These are phyloP conservation scores for Romanogobio albipinnatus DNA, from an alignment of 2,113 vertebrate species.

Conservation along the genomic window DNA sequence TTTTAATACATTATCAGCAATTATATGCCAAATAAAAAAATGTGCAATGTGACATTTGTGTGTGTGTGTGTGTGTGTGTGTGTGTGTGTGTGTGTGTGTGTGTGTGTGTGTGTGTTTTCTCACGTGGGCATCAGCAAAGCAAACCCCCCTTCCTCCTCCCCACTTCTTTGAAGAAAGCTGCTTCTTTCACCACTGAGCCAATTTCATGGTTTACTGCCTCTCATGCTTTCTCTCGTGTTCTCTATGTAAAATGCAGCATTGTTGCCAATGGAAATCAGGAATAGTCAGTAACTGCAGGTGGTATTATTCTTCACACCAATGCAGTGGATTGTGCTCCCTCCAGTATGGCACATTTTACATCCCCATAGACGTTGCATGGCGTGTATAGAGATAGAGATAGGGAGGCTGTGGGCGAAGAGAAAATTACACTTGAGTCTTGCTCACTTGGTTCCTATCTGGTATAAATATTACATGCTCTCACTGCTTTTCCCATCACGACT, in stretches of 20 bases:
- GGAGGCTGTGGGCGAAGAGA: slow-evolving; percentile 43
- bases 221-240: slow-evolving; percentile 37
- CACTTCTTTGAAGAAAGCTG: slow-evolving; percentile 30
- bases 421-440: slow-evolving; percentile 28
- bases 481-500: slow-evolving; percentile 39
- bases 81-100: background rate
- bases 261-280: slow-evolving; percentile 57
- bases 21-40: background rate
- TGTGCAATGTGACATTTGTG: background rate
- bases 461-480: slow-evolving; percentile 51
- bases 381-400: slow-evolving; percentile 27
- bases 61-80: slow-evolving; percentile 4
- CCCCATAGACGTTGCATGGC: slow-evolving; percentile 35
- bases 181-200: slow-evolving; percentile 18
- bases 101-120: background rate
- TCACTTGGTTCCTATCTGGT: slow-evolving; percentile 23
- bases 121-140: background rate
- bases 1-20: background rate
- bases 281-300: slow-evolving; percentile 50
- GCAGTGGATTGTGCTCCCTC: slow-evolving; percentile 1
- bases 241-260: slow-evolving; percentile 57
- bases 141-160: slow-evolving; percentile 14
- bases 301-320: slow-evolving; percentile 41
- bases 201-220: slow-evolving; percentile 43
- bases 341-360: slow-evolving; percentile 25